Conservation (phyloP, 2,797 vertebrate genomes). For the Lophius americanus region DNA sequence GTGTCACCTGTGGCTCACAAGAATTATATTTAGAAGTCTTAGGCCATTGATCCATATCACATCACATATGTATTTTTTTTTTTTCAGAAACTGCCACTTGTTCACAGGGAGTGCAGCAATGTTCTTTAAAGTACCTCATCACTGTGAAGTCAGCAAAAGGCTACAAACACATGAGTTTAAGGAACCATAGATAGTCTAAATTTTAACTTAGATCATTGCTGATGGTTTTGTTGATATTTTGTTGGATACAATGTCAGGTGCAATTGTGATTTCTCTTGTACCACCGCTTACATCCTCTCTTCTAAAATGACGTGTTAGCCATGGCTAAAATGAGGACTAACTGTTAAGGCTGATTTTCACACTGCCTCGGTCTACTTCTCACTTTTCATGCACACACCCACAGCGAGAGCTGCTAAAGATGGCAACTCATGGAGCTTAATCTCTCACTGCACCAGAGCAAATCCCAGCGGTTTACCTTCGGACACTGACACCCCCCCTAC, state of each 20-base stretch:
- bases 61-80: neutral
- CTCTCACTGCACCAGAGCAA: conserved; percentile 47
- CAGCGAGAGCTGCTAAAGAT: conserved; percentile 68
- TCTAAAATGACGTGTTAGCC: conserved; percentile 36
- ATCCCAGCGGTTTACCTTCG: conserved; percentile 42
- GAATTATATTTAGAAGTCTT: neutral
- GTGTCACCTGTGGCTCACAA: conserved; percentile 1
- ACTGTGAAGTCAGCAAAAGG: no score
- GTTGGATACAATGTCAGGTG: neutral
- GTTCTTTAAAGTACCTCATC: neutral
- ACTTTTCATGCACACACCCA: conserved; percentile 69
- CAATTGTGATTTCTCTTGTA: neutral
- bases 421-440: conserved; percentile 54
- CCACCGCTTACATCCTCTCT: conserved; percentile 20
- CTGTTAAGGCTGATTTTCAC: conserved; percentile 67
- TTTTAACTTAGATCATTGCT: neutral
- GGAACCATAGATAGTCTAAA: neutral
- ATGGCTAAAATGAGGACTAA: conserved; percentile 52
- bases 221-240: neutral
- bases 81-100: neutral
- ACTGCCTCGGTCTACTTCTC: conserved; percentile 74
- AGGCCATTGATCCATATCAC: neutral
- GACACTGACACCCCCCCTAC: conserved; percentile 39
- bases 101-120: conserved; percentile 8
- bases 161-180: no score